Evolutionary conservation across 2,113 vertebrate genomes (phyloP).

Genomic region (Turdus rufiventris): DNA sequence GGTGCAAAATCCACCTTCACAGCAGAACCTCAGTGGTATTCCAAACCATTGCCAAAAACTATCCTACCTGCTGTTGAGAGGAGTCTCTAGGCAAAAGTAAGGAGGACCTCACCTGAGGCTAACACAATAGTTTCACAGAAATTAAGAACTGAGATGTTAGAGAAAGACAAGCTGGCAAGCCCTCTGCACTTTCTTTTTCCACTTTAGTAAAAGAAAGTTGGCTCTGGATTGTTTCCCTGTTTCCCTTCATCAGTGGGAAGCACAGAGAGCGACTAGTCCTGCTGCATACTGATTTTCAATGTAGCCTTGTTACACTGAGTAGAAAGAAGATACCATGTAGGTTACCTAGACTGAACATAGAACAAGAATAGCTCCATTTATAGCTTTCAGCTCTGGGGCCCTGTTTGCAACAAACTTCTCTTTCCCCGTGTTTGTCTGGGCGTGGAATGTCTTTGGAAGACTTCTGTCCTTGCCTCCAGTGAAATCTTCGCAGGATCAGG

Average conservation of each 20-base stretch:
- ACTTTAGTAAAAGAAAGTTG: neutral
- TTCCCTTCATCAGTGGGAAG: neutral
- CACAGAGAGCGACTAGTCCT: neutral
- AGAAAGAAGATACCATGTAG: neutral
- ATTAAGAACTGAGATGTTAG: neutral
- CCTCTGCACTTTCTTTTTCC: neutral
- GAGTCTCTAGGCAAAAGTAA: neutral
- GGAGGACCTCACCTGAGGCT: neutral
- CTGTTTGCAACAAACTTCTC: neutral
- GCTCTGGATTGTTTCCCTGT: neutral
- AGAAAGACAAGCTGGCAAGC: neutral
- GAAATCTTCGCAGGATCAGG: neutral
- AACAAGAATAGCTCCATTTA: neutral
- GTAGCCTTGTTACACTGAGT: neutral
- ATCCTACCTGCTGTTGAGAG: neutral
- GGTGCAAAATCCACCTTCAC: neutral
- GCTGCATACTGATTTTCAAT: constrained; percentile 9
- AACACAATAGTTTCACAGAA: neutral
- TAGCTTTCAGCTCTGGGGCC: neutral
- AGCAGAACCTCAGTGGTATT: neutral
- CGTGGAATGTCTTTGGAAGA: neutral
- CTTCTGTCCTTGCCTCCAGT: neutral
- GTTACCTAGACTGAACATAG: neutral
- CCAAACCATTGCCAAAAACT: neutral
- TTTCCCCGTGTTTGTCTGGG: neutral